Base-by-base conservation (phyloP, 2,888 invertebrate genomes). In the Colletes collaris region DNA sequence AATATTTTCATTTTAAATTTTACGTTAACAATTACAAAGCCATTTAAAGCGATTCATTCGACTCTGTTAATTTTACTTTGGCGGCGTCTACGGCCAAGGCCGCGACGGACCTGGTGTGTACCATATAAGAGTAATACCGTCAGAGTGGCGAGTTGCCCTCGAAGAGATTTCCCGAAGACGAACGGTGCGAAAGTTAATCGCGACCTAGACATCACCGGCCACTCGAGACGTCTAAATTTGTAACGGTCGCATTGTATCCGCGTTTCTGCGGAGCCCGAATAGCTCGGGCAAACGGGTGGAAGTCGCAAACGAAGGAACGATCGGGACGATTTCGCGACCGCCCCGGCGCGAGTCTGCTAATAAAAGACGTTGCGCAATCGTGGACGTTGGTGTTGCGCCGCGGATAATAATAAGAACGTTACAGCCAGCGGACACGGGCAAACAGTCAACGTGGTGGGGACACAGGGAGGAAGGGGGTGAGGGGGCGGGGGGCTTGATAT, bases 311-410 rank as follows among this genome's bases (percentile, higher is more conserved):
- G 76, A 73, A 78, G 69, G 59, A 85, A 82, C 82, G 82, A 82
- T 81, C 77, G 71, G 56, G 56, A 64, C 69, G 86, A 86, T 82
- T 86, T 85, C 83, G 83, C 85, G 85, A 85, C 82, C 81, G 85
- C 69, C 82, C 78, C 65, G 79, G 65, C 75, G 63, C 73, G 78
- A 82, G 81, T 80, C 84, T 75, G 82, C 89, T 89, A 89, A 90
- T 90, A 90, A 90, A 90, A 90, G 89, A 89, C 82, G 85, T 90
- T 90, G 88, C 89, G 86, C 88, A 90, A 90, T 85, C 83, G 74
- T 76, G 72, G 70, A 69, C 62, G 74, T 81, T 83, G 79, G 72
- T 82, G 83, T 86, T 88, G 81, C 87, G 84, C 78, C 77, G 80
- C 79, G 55, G 81, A 88, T 86, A 85, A 88, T 88, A 88, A 88